Base-by-base conservation (phyloP, 1,140 invertebrate genomes). In the Oedothorax gibbosus region DNA sequence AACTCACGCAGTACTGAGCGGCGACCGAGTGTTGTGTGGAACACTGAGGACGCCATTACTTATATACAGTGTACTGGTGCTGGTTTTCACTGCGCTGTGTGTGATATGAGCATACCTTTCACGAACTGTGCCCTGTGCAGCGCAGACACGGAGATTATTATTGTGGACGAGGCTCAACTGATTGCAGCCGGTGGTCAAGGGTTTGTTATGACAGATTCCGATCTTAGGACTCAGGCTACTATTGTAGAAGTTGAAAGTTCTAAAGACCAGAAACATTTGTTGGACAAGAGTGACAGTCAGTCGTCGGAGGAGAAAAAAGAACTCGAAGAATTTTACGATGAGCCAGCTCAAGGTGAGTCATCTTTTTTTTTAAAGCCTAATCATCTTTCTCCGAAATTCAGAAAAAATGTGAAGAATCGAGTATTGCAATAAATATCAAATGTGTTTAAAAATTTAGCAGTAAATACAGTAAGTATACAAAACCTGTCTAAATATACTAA, bases 241-340 rank as follows among this genome's bases (percentile, higher is more conserved):
- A 35, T 35, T 35, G 35, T 35, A 35, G 35, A 35, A 35, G 35
- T 35, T 35, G 35, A 35, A 35, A 35, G 35, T 35, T 35, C 35
- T 35, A 35, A 35, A 35, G 35, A 35, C 35, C 35, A 35, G 35
- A 35, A 35, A 35, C 35, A 35, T 35, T 35, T 35, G 35, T 35
- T 35, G 35, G 35, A 35, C 35, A 35, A 35, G 5, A 51, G 8
- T 3, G 56, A 21, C 53, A 54, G 18, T 62, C 68, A 75, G 15
- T 62, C 50, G 7, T 62, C 69, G 7, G 57, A 62, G 10, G 81
- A 83, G 6, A 76, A 75, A 20, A 75, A 83, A 57, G 81, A 83
- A 10, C 49, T 83, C 11, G 81, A 83, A 14, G 81, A 83, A 9
- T 83, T 83, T 49, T 83, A 83, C 50, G 81, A 83, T 57, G 12